Percentiles rank a stretch among this genome's conserved stretches.
These are phyloP conservation scores for Tribolium castaneum DNA, from an alignment of 1,140 invertebrate species.

Conservation along the genomic window DNA sequence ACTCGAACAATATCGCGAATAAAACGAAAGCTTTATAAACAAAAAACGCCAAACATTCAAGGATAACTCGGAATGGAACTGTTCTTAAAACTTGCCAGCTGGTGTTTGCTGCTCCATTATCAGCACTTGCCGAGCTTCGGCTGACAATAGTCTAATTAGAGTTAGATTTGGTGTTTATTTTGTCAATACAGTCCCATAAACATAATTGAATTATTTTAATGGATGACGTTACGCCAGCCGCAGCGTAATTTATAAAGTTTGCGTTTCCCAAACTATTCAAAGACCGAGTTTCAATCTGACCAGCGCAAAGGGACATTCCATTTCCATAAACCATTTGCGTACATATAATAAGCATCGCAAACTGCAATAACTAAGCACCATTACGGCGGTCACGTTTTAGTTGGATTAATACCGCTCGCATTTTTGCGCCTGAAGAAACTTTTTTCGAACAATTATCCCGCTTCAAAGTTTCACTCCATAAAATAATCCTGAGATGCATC, in stretches of 20 bases:
- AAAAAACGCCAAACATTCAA: neutral
- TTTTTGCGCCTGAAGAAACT: neutral
- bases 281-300: neutral
- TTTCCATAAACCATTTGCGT: slow-evolving; percentile 10
- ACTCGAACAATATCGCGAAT: neutral
- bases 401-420: neutral
- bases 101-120: neutral
- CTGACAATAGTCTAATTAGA: neutral
- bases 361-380: neutral
- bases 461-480: slow-evolving; percentile 1
- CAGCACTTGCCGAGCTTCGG: neutral
- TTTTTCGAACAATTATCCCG: neutral
- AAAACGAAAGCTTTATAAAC: neutral
- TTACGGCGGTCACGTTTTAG: neutral
- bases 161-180: slow-evolving; percentile 4
- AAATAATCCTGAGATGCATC: neutral
- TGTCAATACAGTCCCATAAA: neutral
- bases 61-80: neutral
- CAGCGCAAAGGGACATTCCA: slow-evolving; percentile 2
- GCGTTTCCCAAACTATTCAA: neutral
- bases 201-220: slow-evolving; percentile 12
- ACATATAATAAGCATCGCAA: neutral
- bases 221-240: neutral
- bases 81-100: too few species aligned
- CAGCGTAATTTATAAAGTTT: neutral